phyloP scores from a whole-genome alignment of 2,113 vertebrate genomes.

The Suncus etruscus region DNA sequence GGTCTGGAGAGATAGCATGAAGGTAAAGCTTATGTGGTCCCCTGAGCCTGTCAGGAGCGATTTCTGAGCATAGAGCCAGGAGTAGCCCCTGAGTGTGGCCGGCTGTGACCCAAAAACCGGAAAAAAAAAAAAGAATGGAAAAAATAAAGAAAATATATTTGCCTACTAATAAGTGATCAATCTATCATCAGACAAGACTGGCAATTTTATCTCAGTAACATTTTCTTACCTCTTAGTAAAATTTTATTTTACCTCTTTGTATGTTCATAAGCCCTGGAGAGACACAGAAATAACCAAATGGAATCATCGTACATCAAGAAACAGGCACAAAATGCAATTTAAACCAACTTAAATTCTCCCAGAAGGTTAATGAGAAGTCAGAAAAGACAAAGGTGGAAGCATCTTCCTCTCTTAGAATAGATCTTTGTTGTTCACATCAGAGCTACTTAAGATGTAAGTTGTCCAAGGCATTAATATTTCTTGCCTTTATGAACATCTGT shows the following conservation, averaged over 20 bases:
- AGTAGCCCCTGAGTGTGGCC: no score
- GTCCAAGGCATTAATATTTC: neutral
- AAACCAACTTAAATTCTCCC: neutral
- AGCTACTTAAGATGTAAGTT: neutral
- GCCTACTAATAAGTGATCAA: neutral
- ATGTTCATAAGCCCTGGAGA: neutral
- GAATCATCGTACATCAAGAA: neutral
- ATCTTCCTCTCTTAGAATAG: no score
- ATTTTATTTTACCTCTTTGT: neutral
- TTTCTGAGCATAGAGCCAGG: no score
- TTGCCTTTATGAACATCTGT: neutral
- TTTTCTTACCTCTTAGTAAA: neutral
- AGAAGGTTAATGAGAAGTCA: neutral
- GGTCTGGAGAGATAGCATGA: no score
- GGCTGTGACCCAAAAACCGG: no score
- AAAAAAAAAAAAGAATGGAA: no score
- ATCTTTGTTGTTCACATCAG: neutral
- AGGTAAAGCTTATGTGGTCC: no score
- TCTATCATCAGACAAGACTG: neutral
- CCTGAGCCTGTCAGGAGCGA: no score
- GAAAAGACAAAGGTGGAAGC: neutral
- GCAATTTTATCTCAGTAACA: no score
- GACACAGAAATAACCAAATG: neutral
- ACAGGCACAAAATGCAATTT: neutral
- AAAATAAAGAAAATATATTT: neutral